phyloP scores from a whole-genome alignment of 2,888 invertebrate species.

The Drosophila prolongata region DNA sequence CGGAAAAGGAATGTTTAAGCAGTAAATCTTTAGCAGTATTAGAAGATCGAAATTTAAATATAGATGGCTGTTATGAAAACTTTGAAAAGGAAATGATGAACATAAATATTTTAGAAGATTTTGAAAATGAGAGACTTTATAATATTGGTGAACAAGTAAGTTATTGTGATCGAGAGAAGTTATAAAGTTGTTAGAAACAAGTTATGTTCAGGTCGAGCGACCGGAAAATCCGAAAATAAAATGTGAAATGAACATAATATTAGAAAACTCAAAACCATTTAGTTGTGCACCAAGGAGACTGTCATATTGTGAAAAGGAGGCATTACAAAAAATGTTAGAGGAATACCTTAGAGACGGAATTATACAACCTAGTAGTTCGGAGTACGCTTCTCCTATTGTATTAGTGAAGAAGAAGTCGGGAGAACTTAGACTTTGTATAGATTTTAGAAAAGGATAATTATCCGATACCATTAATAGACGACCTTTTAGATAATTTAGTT shows the following conservation, averaged over 20 bases:
- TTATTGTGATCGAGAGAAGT: neutral
- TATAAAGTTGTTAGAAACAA: neutral
- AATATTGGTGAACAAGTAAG: constrained; percentile 2
- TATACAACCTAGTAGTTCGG: neutral
- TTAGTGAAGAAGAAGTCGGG: neutral
- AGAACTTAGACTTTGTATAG: neutral
- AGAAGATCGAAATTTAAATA: no score
- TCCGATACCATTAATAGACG: neutral
- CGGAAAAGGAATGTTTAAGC: neutral
- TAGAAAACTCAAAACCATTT: neutral
- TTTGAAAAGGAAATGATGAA: neutral
- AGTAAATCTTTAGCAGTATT: neutral
- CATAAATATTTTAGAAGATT: neutral
- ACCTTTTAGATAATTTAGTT: neutral
- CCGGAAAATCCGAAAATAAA: neutral
- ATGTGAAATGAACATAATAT: neutral
- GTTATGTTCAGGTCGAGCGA: neutral
- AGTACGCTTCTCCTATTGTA: no score
- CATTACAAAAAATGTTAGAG: neutral
- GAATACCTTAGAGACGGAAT: neutral
- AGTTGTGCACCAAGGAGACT: neutral
- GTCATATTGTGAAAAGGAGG: neutral
- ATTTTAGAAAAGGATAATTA: neutral
- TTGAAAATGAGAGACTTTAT: neutral
- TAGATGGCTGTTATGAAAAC: no score